phyloP scores from a whole-genome alignment of 2,113 vertebrate species.

The Coturnix japonica region DNA sequence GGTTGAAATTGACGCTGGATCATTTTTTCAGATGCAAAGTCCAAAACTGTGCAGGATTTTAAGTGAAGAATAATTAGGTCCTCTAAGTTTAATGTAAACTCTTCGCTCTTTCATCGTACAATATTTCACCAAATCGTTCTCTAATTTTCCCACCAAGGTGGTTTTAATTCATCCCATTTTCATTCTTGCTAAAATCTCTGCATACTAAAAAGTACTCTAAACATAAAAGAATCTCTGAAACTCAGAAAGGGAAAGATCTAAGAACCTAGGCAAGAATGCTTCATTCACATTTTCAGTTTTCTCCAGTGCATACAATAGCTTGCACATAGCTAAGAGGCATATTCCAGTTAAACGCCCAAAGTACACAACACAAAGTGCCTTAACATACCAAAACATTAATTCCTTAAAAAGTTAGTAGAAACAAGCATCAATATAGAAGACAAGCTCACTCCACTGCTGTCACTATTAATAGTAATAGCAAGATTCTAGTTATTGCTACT shows the following conservation, averaged over 20 bases:
- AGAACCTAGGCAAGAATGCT: background rate
- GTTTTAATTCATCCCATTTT: background rate
- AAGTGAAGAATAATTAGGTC: background rate
- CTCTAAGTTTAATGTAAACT: background rate
- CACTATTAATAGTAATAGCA: background rate
- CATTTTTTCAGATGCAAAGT: background rate
- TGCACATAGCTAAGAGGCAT: background rate
- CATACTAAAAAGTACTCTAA: background rate
- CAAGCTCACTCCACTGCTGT: background rate
- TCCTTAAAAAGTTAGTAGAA: background rate
- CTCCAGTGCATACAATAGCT: background rate
- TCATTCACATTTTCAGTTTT: background rate
- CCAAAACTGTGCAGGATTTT: background rate
- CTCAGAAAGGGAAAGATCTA: background rate
- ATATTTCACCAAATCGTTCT: background rate
- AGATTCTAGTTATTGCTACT: background rate
- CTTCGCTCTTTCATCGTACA: background rate
- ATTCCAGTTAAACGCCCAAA: background rate
- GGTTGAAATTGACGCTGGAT: background rate
- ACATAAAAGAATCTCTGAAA: background rate
- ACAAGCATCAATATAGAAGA: background rate
- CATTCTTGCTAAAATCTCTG: background rate
- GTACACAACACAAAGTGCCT: background rate
- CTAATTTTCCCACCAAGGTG: background rate
- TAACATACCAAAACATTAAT: background rate